Evolutionary conservation across 2,888 invertebrate species (phyloP).

Genomic region (Pammene aurita): DNA sequence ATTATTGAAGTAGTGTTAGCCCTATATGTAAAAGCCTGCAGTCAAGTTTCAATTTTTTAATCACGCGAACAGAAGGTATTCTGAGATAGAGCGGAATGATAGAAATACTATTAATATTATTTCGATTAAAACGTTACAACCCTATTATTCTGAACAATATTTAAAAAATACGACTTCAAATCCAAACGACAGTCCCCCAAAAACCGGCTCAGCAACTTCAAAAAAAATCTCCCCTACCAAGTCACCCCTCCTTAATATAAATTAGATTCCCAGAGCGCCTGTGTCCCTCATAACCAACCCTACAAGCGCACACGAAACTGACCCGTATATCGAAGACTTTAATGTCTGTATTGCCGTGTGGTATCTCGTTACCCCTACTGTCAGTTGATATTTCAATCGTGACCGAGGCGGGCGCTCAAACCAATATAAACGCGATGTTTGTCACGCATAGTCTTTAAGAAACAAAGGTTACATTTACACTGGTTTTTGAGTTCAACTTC

Average conservation of each 20-base stretch:
- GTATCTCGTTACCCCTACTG: conserved; percentile 52
- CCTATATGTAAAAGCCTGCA: too few species aligned
- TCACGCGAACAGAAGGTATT: too few species aligned
- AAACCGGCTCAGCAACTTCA: conserved; percentile 19
- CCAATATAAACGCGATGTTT: neutral
- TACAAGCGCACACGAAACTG: neutral
- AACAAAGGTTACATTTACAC: neutral
- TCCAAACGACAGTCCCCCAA: neutral
- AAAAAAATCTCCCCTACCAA: conserved; percentile 47
- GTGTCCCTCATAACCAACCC: neutral
- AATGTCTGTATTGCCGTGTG: conserved; percentile 15
- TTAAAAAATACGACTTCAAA: conserved; percentile 1
- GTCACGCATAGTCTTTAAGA: neutral
- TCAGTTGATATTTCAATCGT: neutral
- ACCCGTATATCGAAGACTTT: neutral
- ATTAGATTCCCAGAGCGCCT: conserved; percentile 68
- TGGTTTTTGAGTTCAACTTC: neutral
- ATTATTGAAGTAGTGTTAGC: too few species aligned
- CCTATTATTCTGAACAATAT: neutral
- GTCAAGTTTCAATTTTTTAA: too few species aligned
- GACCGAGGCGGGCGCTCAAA: neutral
- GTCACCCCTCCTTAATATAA: conserved; percentile 65
- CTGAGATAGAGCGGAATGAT: too few species aligned
- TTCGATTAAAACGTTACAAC: neutral
- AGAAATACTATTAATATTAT: neutral